Evolutionary conservation across 2,797 vertebrate genomes (phyloP).

Genomic region (Anisognathus igniventris): DNA sequence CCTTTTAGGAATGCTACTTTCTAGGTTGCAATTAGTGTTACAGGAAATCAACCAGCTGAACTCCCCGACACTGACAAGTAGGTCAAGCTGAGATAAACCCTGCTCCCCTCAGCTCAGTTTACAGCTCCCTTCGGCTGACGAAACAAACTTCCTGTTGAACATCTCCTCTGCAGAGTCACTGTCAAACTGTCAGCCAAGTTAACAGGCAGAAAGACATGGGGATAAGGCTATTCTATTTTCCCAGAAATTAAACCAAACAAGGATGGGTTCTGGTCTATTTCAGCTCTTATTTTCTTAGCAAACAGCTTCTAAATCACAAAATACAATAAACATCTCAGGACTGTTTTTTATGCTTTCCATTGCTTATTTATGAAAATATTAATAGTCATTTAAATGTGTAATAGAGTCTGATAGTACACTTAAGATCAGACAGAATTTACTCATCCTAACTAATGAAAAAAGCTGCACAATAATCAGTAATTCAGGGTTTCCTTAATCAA

Average conservation of each 20-base stretch:
- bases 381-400: not conserved
- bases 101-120: slow-evolving; percentile 30
- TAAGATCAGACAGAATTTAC: not conserved
- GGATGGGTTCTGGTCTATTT: slow-evolving; percentile 33
- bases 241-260: slow-evolving; percentile 73
- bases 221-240: slow-evolving; percentile 61
- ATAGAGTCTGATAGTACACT: not conserved
- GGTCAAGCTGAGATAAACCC: slow-evolving; percentile 66
- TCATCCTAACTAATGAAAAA: not conserved
- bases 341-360: not conserved
- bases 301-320: slow-evolving; percentile 60
- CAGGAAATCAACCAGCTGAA: slow-evolving; percentile 35
- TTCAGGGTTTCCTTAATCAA: not conserved
- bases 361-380: not conserved
- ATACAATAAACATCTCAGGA: not conserved
- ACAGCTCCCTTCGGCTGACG: slow-evolving; percentile 56
- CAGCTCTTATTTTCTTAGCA: slow-evolving; percentile 68
- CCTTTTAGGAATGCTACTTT: not conserved
- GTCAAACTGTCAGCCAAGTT: slow-evolving; percentile 53
- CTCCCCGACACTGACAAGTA: slow-evolving; percentile 39
- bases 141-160: slow-evolving; percentile 62
- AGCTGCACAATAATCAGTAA: not conserved
- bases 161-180: slow-evolving; percentile 7
- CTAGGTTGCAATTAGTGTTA: not conserved
- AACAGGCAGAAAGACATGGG: slow-evolving; percentile 17